phyloP scores from a whole-genome alignment of 2,888 invertebrate genomes.

The Lithophane ornitopus region DNA sequence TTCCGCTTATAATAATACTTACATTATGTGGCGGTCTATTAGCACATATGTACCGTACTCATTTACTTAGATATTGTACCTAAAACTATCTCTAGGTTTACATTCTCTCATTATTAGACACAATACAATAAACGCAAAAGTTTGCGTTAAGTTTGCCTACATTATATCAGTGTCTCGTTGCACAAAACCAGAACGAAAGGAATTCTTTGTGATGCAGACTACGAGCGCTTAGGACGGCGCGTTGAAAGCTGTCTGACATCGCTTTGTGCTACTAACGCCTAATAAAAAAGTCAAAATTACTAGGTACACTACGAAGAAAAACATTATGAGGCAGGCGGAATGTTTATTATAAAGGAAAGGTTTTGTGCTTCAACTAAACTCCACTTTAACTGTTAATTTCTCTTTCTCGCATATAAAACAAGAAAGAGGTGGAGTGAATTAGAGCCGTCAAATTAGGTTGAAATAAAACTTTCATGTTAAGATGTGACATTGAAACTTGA shows the following conservation, averaged over 20 bases:
- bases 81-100: background rate
- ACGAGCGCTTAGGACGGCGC: slow-evolving; percentile 15
- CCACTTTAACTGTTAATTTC: background rate
- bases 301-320: slow-evolving; percentile 6
- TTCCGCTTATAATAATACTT: slow-evolving; percentile 19
- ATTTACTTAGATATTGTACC: background rate
- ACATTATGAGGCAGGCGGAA: slow-evolving; percentile 27
- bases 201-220: slow-evolving; percentile 62
- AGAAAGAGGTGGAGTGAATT: background rate
- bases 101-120: background rate
- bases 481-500: too few species aligned
- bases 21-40: background rate
- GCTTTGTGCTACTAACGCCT: slow-evolving; percentile 47
- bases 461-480: background rate
- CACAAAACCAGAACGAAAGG: slow-evolving; percentile 42
- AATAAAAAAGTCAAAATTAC: slow-evolving; percentile 64
- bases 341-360: slow-evolving; percentile 14
- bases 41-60: too few species aligned
- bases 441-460: background rate
- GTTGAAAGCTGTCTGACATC: slow-evolving; percentile 44
- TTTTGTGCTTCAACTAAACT: background rate
- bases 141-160: slow-evolving; percentile 29
- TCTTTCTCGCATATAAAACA: background rate
- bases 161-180: slow-evolving; percentile 23
- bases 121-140: slow-evolving; percentile 31